These are phyloP conservation scores for Cryptoprocta ferox DNA, from an alignment of 2,797 vertebrate genomes.

Conservation along the genomic window DNA sequence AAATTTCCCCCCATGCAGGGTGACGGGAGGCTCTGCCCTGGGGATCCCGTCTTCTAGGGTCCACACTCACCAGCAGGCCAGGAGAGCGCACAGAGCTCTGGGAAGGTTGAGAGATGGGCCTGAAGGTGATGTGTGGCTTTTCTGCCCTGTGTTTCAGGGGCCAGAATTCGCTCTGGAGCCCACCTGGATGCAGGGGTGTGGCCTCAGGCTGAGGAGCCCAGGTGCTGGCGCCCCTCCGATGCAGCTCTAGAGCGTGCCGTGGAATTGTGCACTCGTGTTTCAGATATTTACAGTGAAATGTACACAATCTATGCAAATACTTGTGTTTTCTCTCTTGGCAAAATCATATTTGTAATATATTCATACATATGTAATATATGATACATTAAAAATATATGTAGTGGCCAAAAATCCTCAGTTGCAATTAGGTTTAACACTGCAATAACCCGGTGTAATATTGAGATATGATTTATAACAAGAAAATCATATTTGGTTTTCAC, in stretches of 20 bases:
- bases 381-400: background rate
- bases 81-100: background rate
- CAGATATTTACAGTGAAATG: accelerated
- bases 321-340: background rate
- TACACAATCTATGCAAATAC: accelerated
- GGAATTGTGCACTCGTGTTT: accelerated
- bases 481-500: background rate
- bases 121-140: too few relatives aligned
- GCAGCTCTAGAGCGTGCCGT: accelerated
- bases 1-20: too few relatives aligned
- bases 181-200: background rate
- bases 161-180: background rate
- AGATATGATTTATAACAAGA: background rate
- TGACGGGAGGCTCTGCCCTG: background rate
- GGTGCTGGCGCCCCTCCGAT: background rate
- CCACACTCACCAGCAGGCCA: too few relatives aligned
- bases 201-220: background rate
- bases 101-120: background rate
- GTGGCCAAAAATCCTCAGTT: background rate
- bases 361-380: background rate
- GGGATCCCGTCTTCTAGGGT: background rate
- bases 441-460: background rate
- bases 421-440: background rate
- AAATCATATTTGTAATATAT: background rate
- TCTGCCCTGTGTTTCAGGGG: background rate